Evolutionary conservation across 2,888 invertebrate species (phyloP).

Genomic region (Deilephila elpenor): DNA sequence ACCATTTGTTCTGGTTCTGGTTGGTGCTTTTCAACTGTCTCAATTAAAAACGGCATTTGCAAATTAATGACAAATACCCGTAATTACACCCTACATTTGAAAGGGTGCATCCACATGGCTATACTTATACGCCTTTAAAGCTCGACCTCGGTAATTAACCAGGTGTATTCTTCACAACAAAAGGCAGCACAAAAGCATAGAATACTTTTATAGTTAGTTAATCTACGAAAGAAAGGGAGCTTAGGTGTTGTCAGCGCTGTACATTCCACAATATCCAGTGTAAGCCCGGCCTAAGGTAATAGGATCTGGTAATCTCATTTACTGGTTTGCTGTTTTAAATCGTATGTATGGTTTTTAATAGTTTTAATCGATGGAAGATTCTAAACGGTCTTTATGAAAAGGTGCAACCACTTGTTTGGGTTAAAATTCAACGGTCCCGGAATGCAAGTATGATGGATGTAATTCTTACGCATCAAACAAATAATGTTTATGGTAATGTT

Average conservation of each 20-base stretch:
- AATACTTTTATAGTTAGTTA: constrained; percentile 1
- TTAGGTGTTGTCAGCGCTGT: constrained; percentile 8
- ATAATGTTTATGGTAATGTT: too few relatives aligned
- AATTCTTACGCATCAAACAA: too few relatives aligned
- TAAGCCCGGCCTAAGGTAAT: constrained; percentile 32
- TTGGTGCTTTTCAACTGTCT: too few relatives aligned
- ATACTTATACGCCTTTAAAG: not conserved
- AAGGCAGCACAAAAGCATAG: not conserved
- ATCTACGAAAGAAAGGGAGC: constrained; percentile 17
- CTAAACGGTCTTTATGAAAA: not conserved
- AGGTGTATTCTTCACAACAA: constrained; percentile 4
- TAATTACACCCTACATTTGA: too few relatives aligned
- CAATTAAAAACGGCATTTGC: too few relatives aligned
- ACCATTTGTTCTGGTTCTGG: too few relatives aligned
- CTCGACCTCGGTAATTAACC: not conserved
- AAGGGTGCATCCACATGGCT: too few relatives aligned
- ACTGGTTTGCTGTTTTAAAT: constrained; percentile 27
- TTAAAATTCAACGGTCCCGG: too few relatives aligned
- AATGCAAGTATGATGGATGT: too few relatives aligned
- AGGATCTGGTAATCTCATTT: constrained; percentile 37
- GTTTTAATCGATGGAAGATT: not conserved
- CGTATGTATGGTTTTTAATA: too few relatives aligned
- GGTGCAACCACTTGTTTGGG: not conserved
- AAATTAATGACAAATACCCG: too few relatives aligned
- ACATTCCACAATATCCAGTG: constrained; percentile 23